phyloP scores from a whole-genome alignment of 2,113 vertebrate genomes.

The Bufo bufo region DNA sequence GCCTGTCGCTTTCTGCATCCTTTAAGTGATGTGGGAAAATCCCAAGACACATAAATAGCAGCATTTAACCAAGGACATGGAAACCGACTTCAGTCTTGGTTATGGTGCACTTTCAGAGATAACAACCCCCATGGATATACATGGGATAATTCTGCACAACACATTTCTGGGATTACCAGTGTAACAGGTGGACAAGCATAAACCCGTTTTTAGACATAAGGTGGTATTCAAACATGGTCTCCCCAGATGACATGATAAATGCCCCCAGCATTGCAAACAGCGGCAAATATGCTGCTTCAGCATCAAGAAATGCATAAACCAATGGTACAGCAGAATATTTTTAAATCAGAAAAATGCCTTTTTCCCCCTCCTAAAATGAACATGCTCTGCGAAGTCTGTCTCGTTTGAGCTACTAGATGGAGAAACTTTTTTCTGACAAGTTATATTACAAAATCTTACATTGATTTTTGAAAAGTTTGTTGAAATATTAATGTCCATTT shows the following conservation, averaged over 20 bases:
- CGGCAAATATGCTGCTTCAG: too few species aligned
- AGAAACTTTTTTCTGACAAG: too few species aligned
- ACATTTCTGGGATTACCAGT: too few species aligned
- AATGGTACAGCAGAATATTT: too few species aligned
- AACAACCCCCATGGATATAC: not conserved
- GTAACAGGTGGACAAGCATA: not conserved
- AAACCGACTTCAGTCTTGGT: not conserved
- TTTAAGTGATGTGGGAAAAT: slow-evolving; percentile 6
- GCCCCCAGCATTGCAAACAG: not conserved
- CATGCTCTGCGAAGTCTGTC: too few species aligned
- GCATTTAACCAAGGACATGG: not conserved
- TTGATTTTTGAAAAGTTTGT: too few species aligned
- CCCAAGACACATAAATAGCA: slow-evolving; percentile 5
- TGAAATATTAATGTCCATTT: too few species aligned
- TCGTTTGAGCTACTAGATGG: too few species aligned
- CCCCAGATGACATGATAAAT: not conserved
- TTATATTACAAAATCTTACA: too few species aligned
- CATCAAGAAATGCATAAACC: too few species aligned
- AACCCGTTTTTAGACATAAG: not conserved
- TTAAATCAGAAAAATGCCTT: too few species aligned
- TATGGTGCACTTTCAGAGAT: not conserved
- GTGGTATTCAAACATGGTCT: not conserved
- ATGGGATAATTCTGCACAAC: not conserved
- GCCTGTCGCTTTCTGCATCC: not conserved
- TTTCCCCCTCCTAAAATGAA: too few species aligned